Percentiles rank a stretch among this genome's conserved stretches.
Evolutionary conservation across 2,888 invertebrate species (phyloP).

Genomic region (Dryobota labecula): DNA sequence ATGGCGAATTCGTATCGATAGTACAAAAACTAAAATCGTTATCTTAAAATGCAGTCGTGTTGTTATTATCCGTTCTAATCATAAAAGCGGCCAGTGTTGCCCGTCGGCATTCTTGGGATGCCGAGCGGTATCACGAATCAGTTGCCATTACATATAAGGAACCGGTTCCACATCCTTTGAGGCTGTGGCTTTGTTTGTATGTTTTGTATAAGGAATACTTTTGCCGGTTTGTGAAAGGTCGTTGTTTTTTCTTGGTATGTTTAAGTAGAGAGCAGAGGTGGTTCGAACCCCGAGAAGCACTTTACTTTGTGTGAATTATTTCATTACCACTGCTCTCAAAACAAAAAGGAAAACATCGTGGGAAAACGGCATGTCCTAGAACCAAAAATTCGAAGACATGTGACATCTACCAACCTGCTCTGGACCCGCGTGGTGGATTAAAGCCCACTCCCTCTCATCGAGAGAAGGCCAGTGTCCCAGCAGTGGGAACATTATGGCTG

Average conservation of each 20-base stretch:
- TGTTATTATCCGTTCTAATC: slow-evolving; percentile 62
- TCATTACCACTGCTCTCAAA: no score
- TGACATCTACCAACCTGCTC: no score
- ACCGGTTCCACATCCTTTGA: slow-evolving; percentile 83
- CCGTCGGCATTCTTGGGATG: slow-evolving; percentile 73
- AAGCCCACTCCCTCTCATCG: no score
- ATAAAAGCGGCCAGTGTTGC: slow-evolving; percentile 67
- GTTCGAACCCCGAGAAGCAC: no score
- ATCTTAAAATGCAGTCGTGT: slow-evolving; percentile 64
- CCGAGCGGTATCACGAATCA: slow-evolving; percentile 71
- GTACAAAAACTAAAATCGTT: slow-evolving; percentile 43
- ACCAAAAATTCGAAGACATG: no score
- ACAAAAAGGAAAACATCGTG: no score
- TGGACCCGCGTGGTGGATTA: no score
- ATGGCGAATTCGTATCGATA: slow-evolving; percentile 33
- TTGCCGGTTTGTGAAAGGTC: slow-evolving; percentile 60
- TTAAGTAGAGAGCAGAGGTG: no score
- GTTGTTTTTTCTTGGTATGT: slow-evolving; percentile 7
- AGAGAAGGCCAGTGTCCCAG: no score
- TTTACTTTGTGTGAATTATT: no score
- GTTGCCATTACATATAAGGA: slow-evolving; percentile 69
- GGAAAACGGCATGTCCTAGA: no score
- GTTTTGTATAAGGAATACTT: slow-evolving; percentile 68
- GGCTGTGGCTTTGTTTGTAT: slow-evolving; percentile 74
- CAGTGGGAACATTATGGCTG: no score